Evolutionary conservation across 2,797 vertebrate species (phyloP), one percentile per base, ranked within the genome.

Genomic region (Sebastes trivittatus): DNA sequence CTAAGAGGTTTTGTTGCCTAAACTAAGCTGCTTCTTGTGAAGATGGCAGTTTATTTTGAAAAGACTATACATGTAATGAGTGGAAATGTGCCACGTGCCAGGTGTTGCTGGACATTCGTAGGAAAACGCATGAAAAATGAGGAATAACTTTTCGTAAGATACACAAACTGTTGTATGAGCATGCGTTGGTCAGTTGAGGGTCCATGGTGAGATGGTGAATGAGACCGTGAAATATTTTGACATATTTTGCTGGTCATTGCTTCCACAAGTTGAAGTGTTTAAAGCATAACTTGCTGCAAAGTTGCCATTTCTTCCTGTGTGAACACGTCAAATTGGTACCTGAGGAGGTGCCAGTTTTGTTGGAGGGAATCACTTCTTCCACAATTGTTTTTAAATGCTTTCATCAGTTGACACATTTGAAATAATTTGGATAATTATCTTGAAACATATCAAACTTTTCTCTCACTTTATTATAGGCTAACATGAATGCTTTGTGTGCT

Each of bases 371-470:
- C 22, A 20, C 29, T 27, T 36, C 42, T 71, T 34, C 27, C 14
- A 7, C 49, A 42, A n/a, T 30, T 55, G 6, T 13, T 63, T 72
- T 72, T 59, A n/a, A 73, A 68, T 29, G 13, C 8, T 59, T 67
- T 75, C 32, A 69, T 73, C 38, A 59, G 16, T 18, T 55, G 29
- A 54, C 16, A 30, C 32, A 20, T 67, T 52, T 1, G 2, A 60
- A 83, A 62, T 77, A 32, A 58, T 82, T 64, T 68, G 13, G 42
- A 63, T 82, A 73, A 71, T 67, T 60, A 54, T 66, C 64, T 59
- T 69, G 49, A 75, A 75, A 73, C n/a, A 54, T 76, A 49, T 70
- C 46, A 54, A 76, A 69, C 25, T 46, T 78, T 73, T 86, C 9
- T 73, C 63, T 75, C 30, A 42, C 58, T 77, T 75, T 58, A 46